Base-by-base conservation (phyloP, 2,113 vertebrate genomes). In the Gambusia affinis region DNA sequence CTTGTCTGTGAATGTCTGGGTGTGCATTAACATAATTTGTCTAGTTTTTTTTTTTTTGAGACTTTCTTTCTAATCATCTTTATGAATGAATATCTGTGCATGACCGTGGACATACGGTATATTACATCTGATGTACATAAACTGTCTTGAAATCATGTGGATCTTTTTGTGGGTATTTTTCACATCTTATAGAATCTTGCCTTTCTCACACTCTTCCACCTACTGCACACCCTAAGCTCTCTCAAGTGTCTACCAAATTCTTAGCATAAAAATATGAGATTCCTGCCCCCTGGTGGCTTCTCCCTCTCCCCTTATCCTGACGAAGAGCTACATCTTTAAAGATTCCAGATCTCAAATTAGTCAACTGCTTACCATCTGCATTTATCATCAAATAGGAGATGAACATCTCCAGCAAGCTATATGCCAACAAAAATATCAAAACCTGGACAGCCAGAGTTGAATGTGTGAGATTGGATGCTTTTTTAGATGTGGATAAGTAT, bases 271-370 rank as follows among this genome's bases (percentile, higher is more conserved):
- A 44, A 67, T 89, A 69, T 75, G 84, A 87, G 70, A 27, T 69
- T 73, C 66, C 85, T 92, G 90, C 90, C 89, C 84, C 83, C 91
- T 93, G 78, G 86, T 91, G 91, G 88, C 67, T 3, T 22, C 4
- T 60, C 51, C 15, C 3, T 54, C 51, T 19, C 30, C 15, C 69
- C 60, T 17, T 0, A 28, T 74, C n/a, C 30, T 31, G 31, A 65
- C 47, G 39, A 17, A 15, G 30, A 61, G 12, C 14, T 42, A 15
- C 14, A 4, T 47, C 44, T 19, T 17, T 47, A 47, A 6, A 47
- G 14, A 47, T 47, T 19, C 44, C 14, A 47, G 14, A 47, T 47
- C 39, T 60, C 72, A 80, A 83, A 82, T 67, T 57, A 77, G 35
- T 35, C 72, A 42, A 44, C 33, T 72, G 47, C 15, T 2, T 64